These are phyloP conservation scores for Podilymbus podiceps DNA, from an alignment of 2,113 vertebrate genomes.

Conservation along the genomic window DNA sequence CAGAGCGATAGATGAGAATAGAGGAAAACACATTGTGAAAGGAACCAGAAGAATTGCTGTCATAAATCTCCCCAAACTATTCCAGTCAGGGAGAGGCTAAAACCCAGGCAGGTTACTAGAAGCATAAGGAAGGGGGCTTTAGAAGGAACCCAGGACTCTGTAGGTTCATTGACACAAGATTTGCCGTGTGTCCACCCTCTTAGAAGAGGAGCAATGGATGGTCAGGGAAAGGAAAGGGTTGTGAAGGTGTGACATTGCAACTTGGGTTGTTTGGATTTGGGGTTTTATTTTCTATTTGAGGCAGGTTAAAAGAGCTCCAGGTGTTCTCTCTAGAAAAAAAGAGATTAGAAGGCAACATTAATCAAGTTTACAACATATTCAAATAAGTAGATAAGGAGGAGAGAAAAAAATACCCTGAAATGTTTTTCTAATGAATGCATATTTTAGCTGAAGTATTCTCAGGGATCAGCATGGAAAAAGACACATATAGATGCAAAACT, in stretches of 20 bases:
- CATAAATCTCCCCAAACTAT: conserved; percentile 55
- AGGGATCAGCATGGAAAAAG: neutral
- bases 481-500: conserved; percentile 49
- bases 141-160: neutral
- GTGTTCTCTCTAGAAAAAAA: conserved; percentile 65
- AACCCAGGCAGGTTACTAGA: neutral
- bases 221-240: neutral
- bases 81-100: neutral
- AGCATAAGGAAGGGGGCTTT: neutral
- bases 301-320: conserved; percentile 65
- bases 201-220: neutral
- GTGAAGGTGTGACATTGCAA: neutral
- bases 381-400: conserved; percentile 61
- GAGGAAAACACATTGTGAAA: conserved; percentile 34
- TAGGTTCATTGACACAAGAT: neutral
- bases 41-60: conserved; percentile 39
- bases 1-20: conserved; percentile 35
- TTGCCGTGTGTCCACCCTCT: neutral
- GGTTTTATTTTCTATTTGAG: conserved; percentile 20
- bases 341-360: conserved; percentile 71
- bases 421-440: conserved; percentile 59
- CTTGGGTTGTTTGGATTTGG: neutral
- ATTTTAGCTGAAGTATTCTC: conserved; percentile 48
- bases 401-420: conserved; percentile 30
- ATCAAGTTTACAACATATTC: conserved; percentile 69